phyloP scores from a whole-genome alignment of 2,797 vertebrate species.

The Sebastes matsubarae region DNA sequence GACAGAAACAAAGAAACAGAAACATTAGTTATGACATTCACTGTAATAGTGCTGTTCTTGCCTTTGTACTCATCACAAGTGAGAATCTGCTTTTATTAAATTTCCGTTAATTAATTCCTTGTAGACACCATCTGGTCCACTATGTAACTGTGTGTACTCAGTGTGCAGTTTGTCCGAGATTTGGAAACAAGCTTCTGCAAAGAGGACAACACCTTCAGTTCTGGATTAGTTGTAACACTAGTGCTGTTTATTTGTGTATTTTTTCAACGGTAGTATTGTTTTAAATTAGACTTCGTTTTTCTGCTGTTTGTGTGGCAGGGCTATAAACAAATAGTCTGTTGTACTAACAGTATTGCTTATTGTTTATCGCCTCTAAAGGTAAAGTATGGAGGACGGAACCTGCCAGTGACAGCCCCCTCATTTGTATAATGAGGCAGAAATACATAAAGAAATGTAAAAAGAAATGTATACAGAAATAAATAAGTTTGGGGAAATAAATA shows the following conservation, averaged over 20 bases:
- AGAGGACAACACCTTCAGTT: neutral
- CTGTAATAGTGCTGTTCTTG: neutral
- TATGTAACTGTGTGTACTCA: neutral
- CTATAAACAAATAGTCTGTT: too few species aligned
- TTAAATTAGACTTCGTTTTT: neutral
- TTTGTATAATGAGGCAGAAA: too few species aligned
- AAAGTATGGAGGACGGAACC: neutral
- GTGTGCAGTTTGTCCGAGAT: neutral
- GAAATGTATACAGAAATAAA: too few species aligned
- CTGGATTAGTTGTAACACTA: neutral
- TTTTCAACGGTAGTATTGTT: neutral
- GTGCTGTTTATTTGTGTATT: neutral
- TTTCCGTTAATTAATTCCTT: neutral
- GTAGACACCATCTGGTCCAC: neutral
- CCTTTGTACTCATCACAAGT: neutral
- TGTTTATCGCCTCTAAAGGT: neutral
- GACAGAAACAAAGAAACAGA: conserved; percentile 7
- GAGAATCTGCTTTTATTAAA: neutral
- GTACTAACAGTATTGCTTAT: neutral
- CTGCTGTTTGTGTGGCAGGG: neutral
- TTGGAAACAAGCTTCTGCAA: neutral
- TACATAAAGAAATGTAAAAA: too few species aligned
- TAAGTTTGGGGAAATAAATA: too few species aligned
- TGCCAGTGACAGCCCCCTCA: too few species aligned
- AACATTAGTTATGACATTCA: neutral